These are phyloP conservation scores for Phrynocephalus guinanensis DNA, from an alignment of 2,797 vertebrate genomes.

Conservation along the genomic window DNA sequence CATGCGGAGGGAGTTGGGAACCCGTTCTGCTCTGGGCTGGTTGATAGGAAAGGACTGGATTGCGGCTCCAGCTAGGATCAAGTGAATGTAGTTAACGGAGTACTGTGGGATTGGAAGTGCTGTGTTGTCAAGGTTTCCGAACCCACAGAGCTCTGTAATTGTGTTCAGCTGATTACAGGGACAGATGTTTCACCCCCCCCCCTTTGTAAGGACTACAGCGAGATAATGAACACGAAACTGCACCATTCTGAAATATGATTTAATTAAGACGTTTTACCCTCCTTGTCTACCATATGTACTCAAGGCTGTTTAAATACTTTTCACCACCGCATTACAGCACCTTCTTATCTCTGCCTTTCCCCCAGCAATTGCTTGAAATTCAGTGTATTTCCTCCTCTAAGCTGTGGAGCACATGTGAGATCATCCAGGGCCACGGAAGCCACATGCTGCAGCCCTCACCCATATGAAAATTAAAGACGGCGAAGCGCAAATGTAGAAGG, in stretches of 20 bases:
- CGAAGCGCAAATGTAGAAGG: neutral
- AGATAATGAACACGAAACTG: neutral
- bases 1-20: too few species aligned
- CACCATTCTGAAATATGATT: neutral
- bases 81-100: too few species aligned
- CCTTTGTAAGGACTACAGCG: neutral
- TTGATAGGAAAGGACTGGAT: too few species aligned
- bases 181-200: neutral
- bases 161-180: neutral
- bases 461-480: conserved; percentile 27
- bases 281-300: neutral
- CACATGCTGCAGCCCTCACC: conserved; percentile 25
- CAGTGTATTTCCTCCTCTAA: conserved; percentile 5
- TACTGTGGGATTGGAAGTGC: too few species aligned
- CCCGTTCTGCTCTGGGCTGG: too few species aligned
- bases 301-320: neutral
- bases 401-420: neutral
- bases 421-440: conserved; percentile 12
- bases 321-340: neutral
- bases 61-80: too few species aligned
- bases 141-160: too few species aligned
- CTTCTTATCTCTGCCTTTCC: neutral
- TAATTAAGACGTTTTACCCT: neutral
- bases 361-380: neutral
- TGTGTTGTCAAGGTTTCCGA: too few species aligned